These are phyloP conservation scores for Hemicordylus capensis DNA, from an alignment of 2,113 vertebrate genomes.

Conservation along the genomic window DNA sequence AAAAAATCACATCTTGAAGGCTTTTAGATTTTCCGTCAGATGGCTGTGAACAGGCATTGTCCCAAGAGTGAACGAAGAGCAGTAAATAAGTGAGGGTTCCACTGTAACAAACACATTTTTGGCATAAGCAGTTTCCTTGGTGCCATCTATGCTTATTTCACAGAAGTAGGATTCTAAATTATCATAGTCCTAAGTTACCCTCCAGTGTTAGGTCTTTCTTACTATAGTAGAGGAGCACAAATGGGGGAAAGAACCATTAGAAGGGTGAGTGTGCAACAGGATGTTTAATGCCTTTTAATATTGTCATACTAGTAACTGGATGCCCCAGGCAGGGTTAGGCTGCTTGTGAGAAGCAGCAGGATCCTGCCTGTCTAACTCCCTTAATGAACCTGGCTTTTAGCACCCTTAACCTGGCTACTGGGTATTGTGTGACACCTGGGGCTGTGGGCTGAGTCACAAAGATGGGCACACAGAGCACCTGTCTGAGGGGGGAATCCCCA, in stretches of 20 bases:
- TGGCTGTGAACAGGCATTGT: conserved; percentile 31
- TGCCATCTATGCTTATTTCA: conserved; percentile 37
- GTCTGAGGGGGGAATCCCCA: too few species aligned
- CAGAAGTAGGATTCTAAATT: conserved; percentile 32
- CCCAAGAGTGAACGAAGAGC: conserved; percentile 24
- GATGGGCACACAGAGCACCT: too few species aligned
- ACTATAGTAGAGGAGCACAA: fast-evolving
- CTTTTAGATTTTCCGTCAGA: conserved; percentile 39
- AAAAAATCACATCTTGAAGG: conserved; percentile 20
- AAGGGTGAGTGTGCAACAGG: background rate
- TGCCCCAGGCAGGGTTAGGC: too few species aligned
- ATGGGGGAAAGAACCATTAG: background rate
- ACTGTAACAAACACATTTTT: conserved; percentile 27
- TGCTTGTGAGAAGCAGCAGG: too few species aligned
- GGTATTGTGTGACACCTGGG: too few species aligned
- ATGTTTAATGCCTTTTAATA: background rate
- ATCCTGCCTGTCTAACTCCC: too few species aligned
- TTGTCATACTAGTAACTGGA: too few species aligned
- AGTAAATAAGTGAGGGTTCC: conserved; percentile 8
- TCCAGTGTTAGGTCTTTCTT: conserved; percentile 26
- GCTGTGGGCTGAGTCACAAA: too few species aligned
- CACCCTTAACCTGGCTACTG: too few species aligned
- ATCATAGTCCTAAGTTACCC: background rate
- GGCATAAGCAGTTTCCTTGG: conserved; percentile 18
- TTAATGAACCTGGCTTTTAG: too few species aligned